A percentile compares a stretch with the other conserved stretches of the same genome.
phyloP scores from a whole-genome alignment of 2,888 invertebrate genomes.

The Troglohyphantes excavatus region DNA sequence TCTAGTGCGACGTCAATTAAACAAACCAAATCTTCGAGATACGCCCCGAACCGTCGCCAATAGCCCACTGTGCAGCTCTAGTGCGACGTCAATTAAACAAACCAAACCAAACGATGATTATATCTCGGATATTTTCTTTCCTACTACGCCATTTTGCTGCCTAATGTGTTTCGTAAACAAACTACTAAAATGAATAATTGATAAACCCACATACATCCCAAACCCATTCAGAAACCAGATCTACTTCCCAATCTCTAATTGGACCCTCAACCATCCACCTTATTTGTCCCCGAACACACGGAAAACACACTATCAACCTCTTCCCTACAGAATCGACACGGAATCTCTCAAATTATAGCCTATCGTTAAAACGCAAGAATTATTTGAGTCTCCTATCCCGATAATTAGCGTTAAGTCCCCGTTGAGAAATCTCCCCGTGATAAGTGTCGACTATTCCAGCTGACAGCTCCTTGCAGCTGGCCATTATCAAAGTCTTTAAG shows the following conservation, averaged over 20 bases:
- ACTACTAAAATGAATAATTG: too few species aligned
- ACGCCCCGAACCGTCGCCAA: too few species aligned
- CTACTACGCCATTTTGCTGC: too few species aligned
- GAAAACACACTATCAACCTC: neutral
- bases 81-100: too few species aligned
- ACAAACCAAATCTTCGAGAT: too few species aligned
- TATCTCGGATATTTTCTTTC: too few species aligned
- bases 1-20: too few species aligned
- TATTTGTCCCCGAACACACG: neutral
- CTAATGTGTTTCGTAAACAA: too few species aligned
- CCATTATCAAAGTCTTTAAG: conserved; percentile 30
- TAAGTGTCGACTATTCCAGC: conserved; percentile 33
- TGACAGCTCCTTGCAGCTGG: conserved; percentile 44
- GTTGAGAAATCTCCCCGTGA: conserved; percentile 31
- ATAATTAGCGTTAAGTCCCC: conserved; percentile 57
- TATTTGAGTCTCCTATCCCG: conserved; percentile 34
- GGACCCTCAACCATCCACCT: neutral
- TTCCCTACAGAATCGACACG: conserved; percentile 18
- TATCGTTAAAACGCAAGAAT: conserved; percentile 41
- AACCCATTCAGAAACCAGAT: neutral
- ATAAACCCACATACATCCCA: too few species aligned
- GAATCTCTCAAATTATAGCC: conserved; percentile 51
- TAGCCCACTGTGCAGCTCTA: too few species aligned
- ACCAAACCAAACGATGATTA: too few species aligned
- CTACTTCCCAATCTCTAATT: neutral